Conservation (phyloP, 2,888 invertebrate species). For the Eupithecia vulgata region DNA sequence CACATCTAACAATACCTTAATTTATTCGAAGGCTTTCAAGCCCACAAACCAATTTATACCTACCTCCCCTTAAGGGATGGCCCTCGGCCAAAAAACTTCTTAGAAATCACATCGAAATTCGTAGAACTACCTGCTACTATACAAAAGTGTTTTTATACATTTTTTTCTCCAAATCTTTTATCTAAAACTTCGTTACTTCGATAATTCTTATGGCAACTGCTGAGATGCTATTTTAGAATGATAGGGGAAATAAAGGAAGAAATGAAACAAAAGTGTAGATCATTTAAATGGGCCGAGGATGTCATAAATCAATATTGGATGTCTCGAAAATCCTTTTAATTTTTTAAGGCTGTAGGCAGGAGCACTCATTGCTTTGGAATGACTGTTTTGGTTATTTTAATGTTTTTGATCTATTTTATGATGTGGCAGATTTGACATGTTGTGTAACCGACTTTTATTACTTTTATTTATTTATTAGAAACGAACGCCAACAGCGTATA, state of each 20-base stretch:
- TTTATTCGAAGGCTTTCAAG: constrained; percentile 42
- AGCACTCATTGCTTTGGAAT: constrained; percentile 33
- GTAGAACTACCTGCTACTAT: constrained; percentile 64
- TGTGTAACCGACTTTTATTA: not conserved
- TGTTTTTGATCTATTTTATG: constrained; percentile 15
- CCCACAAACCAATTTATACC: constrained; percentile 47
- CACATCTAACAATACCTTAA: constrained; percentile 36
- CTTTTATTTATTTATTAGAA: too few species aligned
- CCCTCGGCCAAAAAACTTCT: constrained; percentile 58
- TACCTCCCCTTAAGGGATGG: constrained; percentile 49
- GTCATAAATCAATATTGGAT: constrained; percentile 63
- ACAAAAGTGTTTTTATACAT: constrained; percentile 52
- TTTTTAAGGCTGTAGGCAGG: constrained; percentile 32
- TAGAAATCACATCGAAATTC: constrained; percentile 61
- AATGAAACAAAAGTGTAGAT: constrained; percentile 59
- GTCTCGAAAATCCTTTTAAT: constrained; percentile 48
- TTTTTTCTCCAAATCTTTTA: constrained; percentile 40
- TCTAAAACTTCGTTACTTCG: constrained; percentile 10
- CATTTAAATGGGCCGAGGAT: constrained; percentile 50
- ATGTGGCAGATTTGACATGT: not conserved
- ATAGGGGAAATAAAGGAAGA: constrained; percentile 38
- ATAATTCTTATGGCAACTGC: constrained; percentile 11
- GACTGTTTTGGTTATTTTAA: constrained; percentile 32
- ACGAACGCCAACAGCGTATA: too few species aligned
- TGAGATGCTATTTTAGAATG: constrained; percentile 9